Evolutionary conservation across 2,888 invertebrate species (phyloP), one percentile per base, ranked within the genome.

Genomic region (Aphidius colemani): DNA sequence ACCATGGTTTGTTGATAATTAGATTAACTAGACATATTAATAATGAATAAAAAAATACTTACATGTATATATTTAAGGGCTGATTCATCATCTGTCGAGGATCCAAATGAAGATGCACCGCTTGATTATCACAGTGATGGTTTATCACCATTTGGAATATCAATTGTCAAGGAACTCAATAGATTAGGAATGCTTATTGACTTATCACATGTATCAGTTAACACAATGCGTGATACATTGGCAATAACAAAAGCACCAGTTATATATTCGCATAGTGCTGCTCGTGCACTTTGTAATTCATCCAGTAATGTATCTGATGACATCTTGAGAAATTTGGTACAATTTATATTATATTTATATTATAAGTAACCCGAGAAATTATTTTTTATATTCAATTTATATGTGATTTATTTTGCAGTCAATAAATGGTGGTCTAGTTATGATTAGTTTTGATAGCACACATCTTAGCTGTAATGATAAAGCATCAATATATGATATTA

Each of bases 141-240:
- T 0, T 70, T 82, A 2, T 81, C 82, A 7, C 70, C 67, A 41
- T 82, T 82, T 44, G 82, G 82, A 2, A 82, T 88, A 86, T 85
- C 85, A 7, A 87, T 90, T 63, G 85, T 90, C 1, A 84, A 82
- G 61, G 90, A 90, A 80, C 86, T 90, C 85, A 90, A 90, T 76
- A 85, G 90, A 39, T 79, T 90, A 57, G 90, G 90, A 4, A 90
- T 90, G 88, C 81, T 90, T 63, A 86, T 89, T 53, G 90, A 90
- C 75, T 83, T 88, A 59, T 87, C 88, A 3, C 88, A 89, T 77
- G 86, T 89, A 1, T 88, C 88, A 8, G 85, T 87, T 65, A 82
- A 84, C 61, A 89, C 89, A 7, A 89, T 89, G 88, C 80, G 84
- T 18, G 87, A 87, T 70, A 86, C 87, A 3, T 75, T 90, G 51